Conservation (phyloP, 2,888 invertebrate genomes). For the Mesorhabditis spiculigera region DNA sequence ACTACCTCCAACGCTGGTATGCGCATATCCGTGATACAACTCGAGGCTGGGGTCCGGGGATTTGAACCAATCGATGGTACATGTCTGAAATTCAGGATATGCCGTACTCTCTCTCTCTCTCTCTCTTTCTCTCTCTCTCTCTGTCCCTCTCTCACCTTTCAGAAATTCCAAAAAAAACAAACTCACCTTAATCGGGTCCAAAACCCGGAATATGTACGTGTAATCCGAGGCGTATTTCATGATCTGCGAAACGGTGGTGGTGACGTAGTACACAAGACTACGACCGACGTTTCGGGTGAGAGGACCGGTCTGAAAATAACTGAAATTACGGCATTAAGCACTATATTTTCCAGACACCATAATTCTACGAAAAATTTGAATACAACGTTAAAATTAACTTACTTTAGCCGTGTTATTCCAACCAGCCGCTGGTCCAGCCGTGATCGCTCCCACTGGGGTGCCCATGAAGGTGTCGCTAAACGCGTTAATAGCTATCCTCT, state of each 20-base stretch:
- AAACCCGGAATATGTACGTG: not conserved
- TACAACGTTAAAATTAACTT: no score
- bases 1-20: not conserved
- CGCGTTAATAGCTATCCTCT: no score
- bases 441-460: not conserved
- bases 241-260: not conserved
- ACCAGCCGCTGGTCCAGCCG: not conserved
- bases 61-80: not conserved
- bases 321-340: no score
- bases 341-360: no score
- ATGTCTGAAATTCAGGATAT: no score
- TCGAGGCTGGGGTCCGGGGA: not conserved
- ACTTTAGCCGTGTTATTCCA: not conserved
- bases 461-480: not conserved
- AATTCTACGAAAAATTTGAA: no score
- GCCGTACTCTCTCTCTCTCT: no score
- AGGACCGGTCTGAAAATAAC: not conserved
- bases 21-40: not conserved
- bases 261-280: not conserved
- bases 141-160: no score
- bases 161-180: no score
- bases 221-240: not conserved
- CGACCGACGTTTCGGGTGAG: not conserved
- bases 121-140: no score
- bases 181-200: not conserved